phyloP scores from a whole-genome alignment of 2,113 vertebrate genomes.

The Sminthopsis crassicaudata region DNA sequence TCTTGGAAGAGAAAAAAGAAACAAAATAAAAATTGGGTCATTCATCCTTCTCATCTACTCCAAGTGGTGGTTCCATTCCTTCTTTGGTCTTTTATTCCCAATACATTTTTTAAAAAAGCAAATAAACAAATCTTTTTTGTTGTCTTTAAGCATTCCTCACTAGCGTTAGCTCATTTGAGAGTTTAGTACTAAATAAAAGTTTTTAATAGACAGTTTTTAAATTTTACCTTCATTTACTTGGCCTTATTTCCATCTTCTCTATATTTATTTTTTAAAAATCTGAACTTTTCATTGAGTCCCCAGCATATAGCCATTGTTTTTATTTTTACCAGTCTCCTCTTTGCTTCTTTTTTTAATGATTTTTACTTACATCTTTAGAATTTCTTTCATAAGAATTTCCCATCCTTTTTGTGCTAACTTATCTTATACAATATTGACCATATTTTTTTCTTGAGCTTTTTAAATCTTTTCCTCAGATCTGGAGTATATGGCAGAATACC shows the following conservation, averaged over 20 bases:
- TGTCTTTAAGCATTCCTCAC: not conserved
- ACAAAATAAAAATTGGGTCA: not conserved
- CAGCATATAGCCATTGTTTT: not conserved
- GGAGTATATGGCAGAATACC: not conserved
- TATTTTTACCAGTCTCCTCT: not conserved
- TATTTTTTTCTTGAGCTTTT: not conserved
- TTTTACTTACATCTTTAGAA: not conserved
- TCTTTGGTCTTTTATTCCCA: not conserved
- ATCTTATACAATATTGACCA: not conserved
- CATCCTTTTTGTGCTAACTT: not conserved
- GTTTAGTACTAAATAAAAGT: not conserved
- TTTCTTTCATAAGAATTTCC: not conserved
- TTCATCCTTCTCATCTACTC: not conserved
- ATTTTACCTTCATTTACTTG: not conserved
- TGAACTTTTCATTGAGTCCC: not conserved
- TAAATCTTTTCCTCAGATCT: not conserved
- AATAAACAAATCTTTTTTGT: not conserved
- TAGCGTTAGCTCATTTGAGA: not conserved
- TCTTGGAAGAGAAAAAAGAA: not conserved
- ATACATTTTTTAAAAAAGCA: not conserved
- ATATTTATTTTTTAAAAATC: not conserved
- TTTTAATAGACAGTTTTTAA: not conserved
- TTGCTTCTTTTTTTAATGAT: not conserved
- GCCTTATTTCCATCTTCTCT: not conserved
- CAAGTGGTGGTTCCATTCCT: not conserved